phyloP scores from a whole-genome alignment of 2,113 vertebrate genomes.

The Gracilinanus agilis region DNA sequence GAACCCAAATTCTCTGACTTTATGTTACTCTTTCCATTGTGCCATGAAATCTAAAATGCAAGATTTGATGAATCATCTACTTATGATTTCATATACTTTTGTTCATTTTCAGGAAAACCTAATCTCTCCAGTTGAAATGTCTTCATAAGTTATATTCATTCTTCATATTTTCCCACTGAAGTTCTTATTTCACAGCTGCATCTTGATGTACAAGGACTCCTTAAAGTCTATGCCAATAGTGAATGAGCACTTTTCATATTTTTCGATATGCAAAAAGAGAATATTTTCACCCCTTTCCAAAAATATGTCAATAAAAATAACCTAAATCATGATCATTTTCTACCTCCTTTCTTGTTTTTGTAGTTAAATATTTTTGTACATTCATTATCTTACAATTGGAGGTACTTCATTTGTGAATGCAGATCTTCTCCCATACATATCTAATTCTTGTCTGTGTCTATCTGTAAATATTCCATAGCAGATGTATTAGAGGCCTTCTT shows the following conservation, averaged over 20 bases:
- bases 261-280: constrained; percentile 3
- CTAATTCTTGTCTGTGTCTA: background rate
- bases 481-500: background rate
- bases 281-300: background rate
- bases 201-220: background rate
- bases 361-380: background rate
- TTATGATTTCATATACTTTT: background rate
- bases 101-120: background rate
- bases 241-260: background rate
- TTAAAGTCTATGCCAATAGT: background rate
- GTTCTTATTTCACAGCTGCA: background rate
- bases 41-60: background rate
- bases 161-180: background rate
- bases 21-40: background rate
- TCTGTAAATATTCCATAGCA: background rate
- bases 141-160: background rate
- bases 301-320: constrained; percentile 4
- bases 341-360: constrained; percentile 7
- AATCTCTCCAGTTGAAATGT: background rate
- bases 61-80: background rate
- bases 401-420: background rate
- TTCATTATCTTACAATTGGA: background rate
- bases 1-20: background rate
- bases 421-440: background rate
- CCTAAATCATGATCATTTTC: background rate